Evolutionary conservation across 2,888 invertebrate species (phyloP).

Genomic region (Drosophila prolongata): DNA sequence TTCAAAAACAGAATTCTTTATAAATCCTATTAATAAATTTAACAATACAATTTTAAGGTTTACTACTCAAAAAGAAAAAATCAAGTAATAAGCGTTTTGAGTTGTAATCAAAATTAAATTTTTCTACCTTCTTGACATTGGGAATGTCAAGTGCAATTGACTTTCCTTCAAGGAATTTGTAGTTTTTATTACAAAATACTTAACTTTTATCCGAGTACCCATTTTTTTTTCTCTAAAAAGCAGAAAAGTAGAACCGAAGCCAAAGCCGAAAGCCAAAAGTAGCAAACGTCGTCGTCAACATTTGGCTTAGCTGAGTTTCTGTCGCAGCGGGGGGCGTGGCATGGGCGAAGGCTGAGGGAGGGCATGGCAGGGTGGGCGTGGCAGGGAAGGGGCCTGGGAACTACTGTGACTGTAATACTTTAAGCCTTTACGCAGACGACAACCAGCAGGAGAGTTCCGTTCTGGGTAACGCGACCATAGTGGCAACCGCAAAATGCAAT

Average conservation of each 20-base stretch:
- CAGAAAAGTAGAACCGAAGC: conserved; percentile 48
- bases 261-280: conserved; percentile 64
- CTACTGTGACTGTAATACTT: conserved; percentile 77
- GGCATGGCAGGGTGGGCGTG: not conserved
- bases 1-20: no score
- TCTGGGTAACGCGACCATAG: conserved; percentile 50
- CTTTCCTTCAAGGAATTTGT: not conserved
- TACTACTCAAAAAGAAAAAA: no score
- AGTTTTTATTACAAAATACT: not conserved
- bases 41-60: no score
- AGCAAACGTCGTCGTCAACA: conserved; percentile 68
- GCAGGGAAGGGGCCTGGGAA: conserved; percentile 11
- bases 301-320: conserved; percentile 65
- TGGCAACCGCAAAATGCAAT: conserved; percentile 73
- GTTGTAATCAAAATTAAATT: no score
- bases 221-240: conserved; percentile 22
- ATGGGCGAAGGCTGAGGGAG: not conserved
- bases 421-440: conserved; percentile 78
- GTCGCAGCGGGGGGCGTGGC: conserved; percentile 8
- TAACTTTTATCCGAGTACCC: not conserved
- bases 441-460: conserved; percentile 31
- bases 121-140: no score
- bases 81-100: no score
- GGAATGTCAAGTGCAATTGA: no score
- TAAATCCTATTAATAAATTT: no score